Percentiles rank a stretch among this genome's conserved stretches.
These are phyloP conservation scores for Anaspis maculata DNA, from an alignment of 2,888 invertebrate genomes.

Conservation along the genomic window DNA sequence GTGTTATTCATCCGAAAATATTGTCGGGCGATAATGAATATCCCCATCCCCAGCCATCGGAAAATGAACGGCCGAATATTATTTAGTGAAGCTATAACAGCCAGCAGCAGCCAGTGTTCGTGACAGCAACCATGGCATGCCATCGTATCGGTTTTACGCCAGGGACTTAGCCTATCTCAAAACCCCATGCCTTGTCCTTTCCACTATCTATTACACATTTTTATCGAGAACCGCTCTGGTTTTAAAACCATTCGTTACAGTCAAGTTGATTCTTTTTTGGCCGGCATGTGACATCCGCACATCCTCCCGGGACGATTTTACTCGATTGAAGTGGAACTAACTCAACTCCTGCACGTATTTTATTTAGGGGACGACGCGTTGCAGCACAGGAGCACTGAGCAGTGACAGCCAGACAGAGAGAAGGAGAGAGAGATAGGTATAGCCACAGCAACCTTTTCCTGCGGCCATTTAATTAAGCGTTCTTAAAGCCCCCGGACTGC, in stretches of 20 bases:
- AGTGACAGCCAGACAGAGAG: too few species aligned
- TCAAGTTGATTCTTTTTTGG: slow-evolving; percentile 3
- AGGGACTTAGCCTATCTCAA: slow-evolving; percentile 9
- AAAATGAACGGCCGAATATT: slow-evolving; percentile 6
- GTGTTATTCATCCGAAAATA: slow-evolving; percentile 8
- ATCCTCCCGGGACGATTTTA: slow-evolving; percentile 3
- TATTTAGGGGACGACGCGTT: too few species aligned
- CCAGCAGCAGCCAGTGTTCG: slow-evolving; percentile 6
- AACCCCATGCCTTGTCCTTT: slow-evolving; percentile 7
- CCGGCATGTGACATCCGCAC: slow-evolving; percentile 2
- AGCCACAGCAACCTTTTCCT: slow-evolving; percentile 7
- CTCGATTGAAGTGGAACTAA: slow-evolving; percentile 7
- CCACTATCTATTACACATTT: slow-evolving; percentile 8
- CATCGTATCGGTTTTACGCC: slow-evolving; percentile 6
- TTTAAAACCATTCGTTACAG: slow-evolving; percentile 5
- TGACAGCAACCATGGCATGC: slow-evolving; percentile 4
- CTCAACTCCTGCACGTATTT: slow-evolving; percentile 12
- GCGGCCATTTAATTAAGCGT: slow-evolving; percentile 15
- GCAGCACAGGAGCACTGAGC: too few species aligned
- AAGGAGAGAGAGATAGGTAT: too few species aligned
- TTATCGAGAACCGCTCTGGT: slow-evolving; percentile 5
- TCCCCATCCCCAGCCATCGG: slow-evolving; percentile 3
- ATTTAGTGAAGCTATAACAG: too few species aligned
- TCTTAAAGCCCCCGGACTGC: slow-evolving; percentile 6
- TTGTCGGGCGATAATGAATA: slow-evolving; percentile 13